phyloP scores from a whole-genome alignment of 2,888 invertebrate genomes.

The Heteromurus nitidus region DNA sequence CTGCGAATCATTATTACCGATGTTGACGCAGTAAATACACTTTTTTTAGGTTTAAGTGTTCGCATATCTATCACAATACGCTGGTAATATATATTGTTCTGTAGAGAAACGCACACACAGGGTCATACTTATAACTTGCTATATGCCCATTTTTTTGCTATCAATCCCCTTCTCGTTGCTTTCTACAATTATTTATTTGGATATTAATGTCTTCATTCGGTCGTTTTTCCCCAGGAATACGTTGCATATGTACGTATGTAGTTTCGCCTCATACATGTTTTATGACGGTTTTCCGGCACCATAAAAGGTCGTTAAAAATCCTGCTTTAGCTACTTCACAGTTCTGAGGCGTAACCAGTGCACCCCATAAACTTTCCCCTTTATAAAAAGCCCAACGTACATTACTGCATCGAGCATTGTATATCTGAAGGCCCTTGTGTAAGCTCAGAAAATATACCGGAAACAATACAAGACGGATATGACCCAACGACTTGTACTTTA shows the following conservation, averaged over 20 bases:
- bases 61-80: no score
- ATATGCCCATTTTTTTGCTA: no score
- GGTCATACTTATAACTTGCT: no score
- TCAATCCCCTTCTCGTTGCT: neutral
- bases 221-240: neutral
- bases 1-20: no score
- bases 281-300: conserved; percentile 39
- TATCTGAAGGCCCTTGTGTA: neutral
- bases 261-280: conserved; percentile 5
- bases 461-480: conserved; percentile 18
- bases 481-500: conserved; percentile 1
- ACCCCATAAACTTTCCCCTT: conserved; percentile 7
- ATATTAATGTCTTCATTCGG: conserved; percentile 45
- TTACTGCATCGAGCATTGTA: neutral
- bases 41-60: no score
- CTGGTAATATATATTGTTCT: no score
- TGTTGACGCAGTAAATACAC: no score
- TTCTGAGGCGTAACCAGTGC: neutral
- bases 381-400: no score
- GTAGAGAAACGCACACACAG: no score
- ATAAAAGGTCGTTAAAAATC: conserved; percentile 35
- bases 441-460: conserved; percentile 9
- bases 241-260: neutral
- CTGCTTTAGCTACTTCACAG: neutral
- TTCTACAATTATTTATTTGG: conserved; percentile 41